Base-by-base conservation (phyloP, 2,113 vertebrate genomes). In the Calonectris borealis region DNA sequence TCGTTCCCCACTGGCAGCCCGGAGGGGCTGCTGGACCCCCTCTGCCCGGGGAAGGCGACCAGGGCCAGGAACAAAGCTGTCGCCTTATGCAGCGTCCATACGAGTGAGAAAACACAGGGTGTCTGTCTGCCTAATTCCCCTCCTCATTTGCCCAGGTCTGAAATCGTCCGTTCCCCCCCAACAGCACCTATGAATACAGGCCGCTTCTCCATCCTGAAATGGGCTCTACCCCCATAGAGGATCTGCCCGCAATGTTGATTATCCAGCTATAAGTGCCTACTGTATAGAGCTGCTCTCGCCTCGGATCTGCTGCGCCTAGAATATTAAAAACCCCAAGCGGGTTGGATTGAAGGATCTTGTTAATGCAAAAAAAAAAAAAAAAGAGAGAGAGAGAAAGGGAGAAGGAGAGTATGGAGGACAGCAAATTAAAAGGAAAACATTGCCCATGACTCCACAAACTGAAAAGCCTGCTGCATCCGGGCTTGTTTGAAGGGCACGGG, bases 231-330 rank as follows among this genome's bases (percentile, higher is more conserved):
- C 76, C 62, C 49, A 26, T 4, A 48, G 68, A 98, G 96, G 62
- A 29, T 72, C 80, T 93, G 89, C 97, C 98, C 90, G 77, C 97
- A 97, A 90, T 95, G 98, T 98, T 98, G 98, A 98, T 98, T 97
- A 95, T 95, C 85, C 89, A 86, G 78, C 88, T 97, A 55, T 91
- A 94, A 94, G 90, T 98, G 98, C 97, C 98, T 98, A 97, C 96
- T 89, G 80, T 98, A 97, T 95, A 97, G 98, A 71, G 49, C 44
- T 21, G 34, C 96, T 96, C 97, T 98, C 94, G 93, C 95, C 98
- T 97, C 90, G 95, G 97, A 97, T 96, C 93, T 90, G 89, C 97
- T 97, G 96, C 97, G 76, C 94, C 97, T 96, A 94, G 96, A 98
- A 97, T 96, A 96, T 94, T 94, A 96, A 97, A 97, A 97, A 95